Conservation (phyloP, 2,888 invertebrate species). For the Noctua comes region DNA sequence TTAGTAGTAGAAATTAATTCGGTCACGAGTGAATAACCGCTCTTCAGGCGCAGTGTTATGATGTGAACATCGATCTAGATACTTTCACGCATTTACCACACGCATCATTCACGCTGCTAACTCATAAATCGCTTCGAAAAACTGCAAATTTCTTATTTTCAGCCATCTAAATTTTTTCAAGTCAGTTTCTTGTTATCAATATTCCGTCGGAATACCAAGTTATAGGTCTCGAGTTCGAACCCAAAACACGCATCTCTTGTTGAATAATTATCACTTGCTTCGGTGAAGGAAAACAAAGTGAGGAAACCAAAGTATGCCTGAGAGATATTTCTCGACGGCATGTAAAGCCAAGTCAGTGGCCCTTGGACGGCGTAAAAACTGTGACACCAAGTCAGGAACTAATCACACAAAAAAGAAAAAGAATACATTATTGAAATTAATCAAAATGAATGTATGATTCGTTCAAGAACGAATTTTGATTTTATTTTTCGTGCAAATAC, state of each 20-base stretch:
- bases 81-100: conserved; percentile 57
- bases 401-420: too few relatives aligned
- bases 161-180: not conserved
- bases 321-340: too few relatives aligned
- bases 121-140: conserved; percentile 1
- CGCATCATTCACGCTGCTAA: conserved; percentile 32
- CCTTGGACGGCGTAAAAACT: too few relatives aligned
- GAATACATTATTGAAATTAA: not conserved
- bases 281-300: too few relatives aligned
- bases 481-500: not conserved
- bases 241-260: too few relatives aligned
- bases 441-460: not conserved
- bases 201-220: too few relatives aligned
- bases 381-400: too few relatives aligned
- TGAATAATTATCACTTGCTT: too few relatives aligned
- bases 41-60: conserved; percentile 65
- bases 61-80: conserved; percentile 64
- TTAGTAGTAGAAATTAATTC: conserved; percentile 68
- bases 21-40: conserved; percentile 74
- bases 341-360: too few relatives aligned
- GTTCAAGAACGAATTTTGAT: conserved; percentile 5
- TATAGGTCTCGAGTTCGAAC: too few relatives aligned
- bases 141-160: conserved; percentile 22
- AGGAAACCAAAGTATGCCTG: too few relatives aligned
- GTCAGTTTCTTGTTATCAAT: not conserved